Conservation (phyloP, 1,140 invertebrate genomes). For the Psilanteris sp. region DNA sequence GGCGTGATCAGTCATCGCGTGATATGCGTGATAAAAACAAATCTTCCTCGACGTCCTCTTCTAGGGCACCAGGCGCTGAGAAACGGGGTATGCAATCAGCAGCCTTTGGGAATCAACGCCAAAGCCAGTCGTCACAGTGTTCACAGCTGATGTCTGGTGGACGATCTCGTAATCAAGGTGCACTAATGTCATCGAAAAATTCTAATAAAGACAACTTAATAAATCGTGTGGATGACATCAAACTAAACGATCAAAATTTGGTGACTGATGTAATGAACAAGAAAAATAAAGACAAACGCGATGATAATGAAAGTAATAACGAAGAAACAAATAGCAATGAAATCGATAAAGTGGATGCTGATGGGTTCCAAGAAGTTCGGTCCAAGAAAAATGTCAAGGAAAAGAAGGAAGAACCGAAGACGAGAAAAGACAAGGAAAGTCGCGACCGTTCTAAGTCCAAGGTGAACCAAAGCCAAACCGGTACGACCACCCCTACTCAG, state of each 20-base stretch:
- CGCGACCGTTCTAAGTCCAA: conserved; percentile 76
- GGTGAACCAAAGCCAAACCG: conserved; percentile 62
- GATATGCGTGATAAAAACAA: conserved; percentile 70
- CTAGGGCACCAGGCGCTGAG: conserved; percentile 73
- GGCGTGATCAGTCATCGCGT: too few species aligned
- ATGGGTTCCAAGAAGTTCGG: conserved; percentile 84
- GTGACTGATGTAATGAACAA: conserved; percentile 82
- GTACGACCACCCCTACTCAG: conserved; percentile 42
- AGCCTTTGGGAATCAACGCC: conserved; percentile 63
- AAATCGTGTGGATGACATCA: conserved; percentile 82
- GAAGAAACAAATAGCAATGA: conserved; percentile 68
- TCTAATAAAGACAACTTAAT: conserved; percentile 78
- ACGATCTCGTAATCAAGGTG: conserved; percentile 70
- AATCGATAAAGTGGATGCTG: conserved; percentile 79
- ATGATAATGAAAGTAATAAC: conserved; percentile 79
- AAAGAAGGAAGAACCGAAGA: conserved; percentile 81
- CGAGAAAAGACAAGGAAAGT: conserved; percentile 77
- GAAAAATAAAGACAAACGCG: conserved; percentile 75
- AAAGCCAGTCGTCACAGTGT: conserved; percentile 66
- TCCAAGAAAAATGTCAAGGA: conserved; percentile 88
- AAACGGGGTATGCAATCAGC: conserved; percentile 73
- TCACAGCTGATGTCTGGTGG: conserved; percentile 67
- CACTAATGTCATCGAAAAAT: conserved; percentile 61
- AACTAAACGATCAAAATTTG: conserved; percentile 81
- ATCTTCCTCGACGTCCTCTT: conserved; percentile 66